Percentiles rank a stretch among this genome's conserved stretches.
phyloP scores from a whole-genome alignment of 2,797 vertebrate species.

The Microctenopoma stevenorrisi region DNA sequence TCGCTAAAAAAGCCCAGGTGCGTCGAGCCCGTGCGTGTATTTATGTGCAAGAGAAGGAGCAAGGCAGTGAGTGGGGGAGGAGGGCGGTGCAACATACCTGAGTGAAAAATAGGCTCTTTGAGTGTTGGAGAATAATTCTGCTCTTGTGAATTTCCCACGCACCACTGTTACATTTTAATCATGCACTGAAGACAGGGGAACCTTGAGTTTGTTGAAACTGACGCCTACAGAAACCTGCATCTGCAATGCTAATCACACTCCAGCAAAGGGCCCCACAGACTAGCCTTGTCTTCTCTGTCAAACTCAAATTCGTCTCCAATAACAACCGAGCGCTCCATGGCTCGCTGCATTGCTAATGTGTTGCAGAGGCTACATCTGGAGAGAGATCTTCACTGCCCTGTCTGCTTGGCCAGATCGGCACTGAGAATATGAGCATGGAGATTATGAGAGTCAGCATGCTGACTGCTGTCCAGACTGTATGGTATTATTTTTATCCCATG shows the following conservation, averaged over 20 bases:
- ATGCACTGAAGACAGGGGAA: conserved; percentile 57
- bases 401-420: conserved; percentile 35
- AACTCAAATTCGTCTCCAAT: conserved; percentile 53
- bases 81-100: conserved; percentile 56
- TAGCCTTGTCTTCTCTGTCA: conserved; percentile 56
- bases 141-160: conserved; percentile 68
- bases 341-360: conserved; percentile 53
- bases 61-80: neutral
- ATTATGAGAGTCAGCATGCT: conserved; percentile 14
- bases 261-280: conserved; percentile 62
- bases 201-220: conserved; percentile 79
- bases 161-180: conserved; percentile 72
- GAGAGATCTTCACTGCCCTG: conserved; percentile 30
- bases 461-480: neutral
- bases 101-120: conserved; percentile 57
- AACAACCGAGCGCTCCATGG: conserved; percentile 43
- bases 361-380: conserved; percentile 25
- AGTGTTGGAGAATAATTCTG: conserved; percentile 50
- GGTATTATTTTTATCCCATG: neutral
- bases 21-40: conserved; percentile 41
- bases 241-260: conserved; percentile 83
- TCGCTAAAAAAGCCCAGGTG: conserved; percentile 3
- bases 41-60: conserved; percentile 25
- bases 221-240: conserved; percentile 78
- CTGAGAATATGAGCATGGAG: conserved; percentile 24